phyloP scores from a whole-genome alignment of 2,113 vertebrate species.

The Saguinus imperator region DNA sequence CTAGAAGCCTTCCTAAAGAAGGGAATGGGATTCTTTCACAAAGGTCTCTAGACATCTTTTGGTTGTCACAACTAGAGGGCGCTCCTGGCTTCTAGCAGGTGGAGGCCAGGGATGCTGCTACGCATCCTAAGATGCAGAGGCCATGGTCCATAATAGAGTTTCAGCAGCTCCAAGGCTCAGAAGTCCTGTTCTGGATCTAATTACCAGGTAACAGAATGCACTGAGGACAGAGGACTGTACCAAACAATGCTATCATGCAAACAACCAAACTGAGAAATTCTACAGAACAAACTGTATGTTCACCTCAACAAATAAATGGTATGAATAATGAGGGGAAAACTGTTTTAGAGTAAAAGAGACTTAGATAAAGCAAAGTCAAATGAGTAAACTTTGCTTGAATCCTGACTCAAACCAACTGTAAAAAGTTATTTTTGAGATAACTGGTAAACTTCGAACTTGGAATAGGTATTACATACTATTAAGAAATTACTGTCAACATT shows the following conservation, averaged over 20 bases:
- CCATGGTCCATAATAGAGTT: rapidly evolving
- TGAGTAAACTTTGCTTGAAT: not conserved
- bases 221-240: not conserved
- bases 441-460: not conserved
- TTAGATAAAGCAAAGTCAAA: not conserved
- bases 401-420: not conserved
- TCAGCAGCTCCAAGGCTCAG: not conserved
- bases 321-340: not conserved
- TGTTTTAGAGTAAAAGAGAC: not conserved
- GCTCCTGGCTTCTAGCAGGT: not conserved
- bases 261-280: not conserved
- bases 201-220: not conserved
- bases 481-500: not conserved
- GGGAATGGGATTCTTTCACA: no score
- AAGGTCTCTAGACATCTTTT: no score
- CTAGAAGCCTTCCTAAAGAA: rapidly evolving
- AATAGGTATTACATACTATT: not conserved
- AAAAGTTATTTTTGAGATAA: not conserved
- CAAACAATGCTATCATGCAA: not conserved
- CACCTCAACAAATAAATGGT: not conserved
- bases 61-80: not conserved
- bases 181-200: not conserved
- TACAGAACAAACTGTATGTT: no score
- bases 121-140: not conserved
- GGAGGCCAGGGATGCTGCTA: not conserved